Base-by-base conservation (phyloP, 2,888 invertebrate genomes). In the Perithous albicinctus region DNA sequence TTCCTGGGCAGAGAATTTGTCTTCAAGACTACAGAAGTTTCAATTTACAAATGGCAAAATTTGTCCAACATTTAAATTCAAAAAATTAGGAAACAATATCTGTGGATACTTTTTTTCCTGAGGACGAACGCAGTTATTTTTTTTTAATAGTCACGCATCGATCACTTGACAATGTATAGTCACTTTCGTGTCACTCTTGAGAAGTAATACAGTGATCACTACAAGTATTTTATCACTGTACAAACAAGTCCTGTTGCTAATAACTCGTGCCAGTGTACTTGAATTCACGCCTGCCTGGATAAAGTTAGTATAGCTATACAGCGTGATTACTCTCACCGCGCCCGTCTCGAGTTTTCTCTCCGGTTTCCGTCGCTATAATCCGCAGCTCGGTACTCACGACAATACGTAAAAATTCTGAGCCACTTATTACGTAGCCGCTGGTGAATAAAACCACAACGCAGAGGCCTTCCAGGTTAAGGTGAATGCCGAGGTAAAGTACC, bases 401-500 rank as follows among this genome's bases (percentile, higher is more conserved):
- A 59, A 64, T 82, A 61, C 41, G 59, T 75, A 72, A 82, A 78
- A 78, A 82, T 73, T 67, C 38, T 59, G 78, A 41, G 75, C 82
- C 78, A 77, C 66, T 82, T 64, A 82, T 82, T 82, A 78, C 78
- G 82, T 61, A 61, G 74, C 70, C 74, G 29, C 54, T 48, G 64
- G 64, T 66, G 69, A 54, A 26, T 78, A 79, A 26, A 69, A 51
- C 56, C 61, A 38, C 64, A 51, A n/a, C n/a, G 35, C 64, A 38
- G 66, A 67, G 61, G 38, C 75, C 75, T 76, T 67, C 18, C 78
- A 70, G 79, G 79, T 76, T 76, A 82, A 82, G 79, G 79, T 82
- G 79, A 82, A 79, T 80, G 72, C 73, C 79, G 79, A 79, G 76
- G 81, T 67, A 73, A 72, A 79, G 56, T 67, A 72, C 26, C 67